Percentiles rank a stretch among this genome's conserved stretches.
Conservation (phyloP, 2,888 invertebrate genomes). For the Acronicta aceris region DNA sequence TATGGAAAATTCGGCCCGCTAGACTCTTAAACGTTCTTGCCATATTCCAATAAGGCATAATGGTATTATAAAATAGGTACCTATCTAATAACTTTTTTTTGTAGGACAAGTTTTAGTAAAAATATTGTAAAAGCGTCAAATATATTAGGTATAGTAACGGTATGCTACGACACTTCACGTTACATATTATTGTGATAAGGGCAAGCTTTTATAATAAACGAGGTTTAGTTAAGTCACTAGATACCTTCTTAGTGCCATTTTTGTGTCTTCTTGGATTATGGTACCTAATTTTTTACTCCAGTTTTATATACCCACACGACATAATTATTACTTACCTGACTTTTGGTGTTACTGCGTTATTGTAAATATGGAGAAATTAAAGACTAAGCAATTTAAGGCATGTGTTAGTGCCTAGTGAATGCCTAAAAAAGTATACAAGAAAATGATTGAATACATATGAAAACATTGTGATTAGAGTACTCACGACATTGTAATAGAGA, state of each 20-base stretch:
- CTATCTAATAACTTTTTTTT: slow-evolving; percentile 46
- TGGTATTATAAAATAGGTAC: slow-evolving; percentile 46
- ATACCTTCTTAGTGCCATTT: slow-evolving; percentile 53
- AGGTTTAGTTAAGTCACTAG: slow-evolving; percentile 46
- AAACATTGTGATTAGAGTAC: slow-evolving; percentile 85
- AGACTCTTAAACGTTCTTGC: slow-evolving; percentile 43
- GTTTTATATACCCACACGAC: slow-evolving; percentile 57
- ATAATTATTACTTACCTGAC: slow-evolving; percentile 41
- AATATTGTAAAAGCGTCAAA: slow-evolving; percentile 35
- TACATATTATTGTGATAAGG: slow-evolving; percentile 42
- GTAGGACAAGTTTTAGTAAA: slow-evolving; percentile 41
- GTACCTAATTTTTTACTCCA: slow-evolving; percentile 54
- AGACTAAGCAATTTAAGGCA: slow-evolving; percentile 84
- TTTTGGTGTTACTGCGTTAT: slow-evolving; percentile 66
- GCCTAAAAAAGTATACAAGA: slow-evolving; percentile 87
- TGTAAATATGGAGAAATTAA: slow-evolving; percentile 87
- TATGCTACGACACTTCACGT: slow-evolving; percentile 27
- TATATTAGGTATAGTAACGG: slow-evolving; percentile 18
- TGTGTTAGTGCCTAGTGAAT: slow-evolving; percentile 81
- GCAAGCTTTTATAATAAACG: slow-evolving; percentile 49
- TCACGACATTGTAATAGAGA: slow-evolving; percentile 81
- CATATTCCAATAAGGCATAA: slow-evolving; percentile 60
- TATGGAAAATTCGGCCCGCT: no score
- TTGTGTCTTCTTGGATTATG: slow-evolving; percentile 60
- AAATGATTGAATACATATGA: slow-evolving; percentile 84